Evolutionary conservation across 2,888 invertebrate species (phyloP).

Genomic region (Hoplodrina ambigua): DNA sequence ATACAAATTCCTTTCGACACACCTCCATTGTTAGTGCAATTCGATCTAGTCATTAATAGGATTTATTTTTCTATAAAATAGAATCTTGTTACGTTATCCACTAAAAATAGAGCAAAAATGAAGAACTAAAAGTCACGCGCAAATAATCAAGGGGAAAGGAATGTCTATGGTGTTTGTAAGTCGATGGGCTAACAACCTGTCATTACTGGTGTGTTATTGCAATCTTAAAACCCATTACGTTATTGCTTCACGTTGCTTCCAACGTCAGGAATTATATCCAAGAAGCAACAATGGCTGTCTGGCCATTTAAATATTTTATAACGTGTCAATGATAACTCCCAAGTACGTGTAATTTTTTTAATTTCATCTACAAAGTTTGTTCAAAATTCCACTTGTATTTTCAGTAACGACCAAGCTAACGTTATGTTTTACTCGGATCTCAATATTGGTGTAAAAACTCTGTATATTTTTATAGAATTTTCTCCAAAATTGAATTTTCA

Average conservation of each 20-base stretch:
- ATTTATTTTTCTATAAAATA: background rate
- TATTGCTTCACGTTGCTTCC: conserved; percentile 51
- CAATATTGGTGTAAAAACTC: conserved; percentile 4
- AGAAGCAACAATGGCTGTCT: conserved; percentile 24
- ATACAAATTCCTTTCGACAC: conserved; percentile 36
- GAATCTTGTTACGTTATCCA: background rate
- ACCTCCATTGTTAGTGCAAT: conserved; percentile 1
- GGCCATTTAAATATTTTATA: conserved; percentile 21
- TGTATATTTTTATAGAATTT: conserved; percentile 10
- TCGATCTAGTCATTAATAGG: background rate
- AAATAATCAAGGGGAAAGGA: conserved; percentile 49
- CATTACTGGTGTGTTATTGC: conserved; percentile 51
- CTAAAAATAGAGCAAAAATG: conserved; percentile 6
- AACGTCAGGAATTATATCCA: conserved; percentile 42
- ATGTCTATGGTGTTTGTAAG: conserved; percentile 31
- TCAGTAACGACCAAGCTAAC: background rate
- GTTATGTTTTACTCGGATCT: conserved; percentile 10
- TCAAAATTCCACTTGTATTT: conserved; percentile 1
- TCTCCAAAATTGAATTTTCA: conserved; percentile 46
- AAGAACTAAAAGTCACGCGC: conserved; percentile 34
- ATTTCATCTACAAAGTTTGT: background rate
- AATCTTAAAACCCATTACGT: conserved; percentile 50
- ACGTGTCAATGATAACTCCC: conserved; percentile 30
- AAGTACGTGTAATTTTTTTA: background rate
- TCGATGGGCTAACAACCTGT: conserved; percentile 45